These are phyloP conservation scores for Pipa parva DNA, from an alignment of 2,113 vertebrate genomes.

Conservation along the genomic window DNA sequence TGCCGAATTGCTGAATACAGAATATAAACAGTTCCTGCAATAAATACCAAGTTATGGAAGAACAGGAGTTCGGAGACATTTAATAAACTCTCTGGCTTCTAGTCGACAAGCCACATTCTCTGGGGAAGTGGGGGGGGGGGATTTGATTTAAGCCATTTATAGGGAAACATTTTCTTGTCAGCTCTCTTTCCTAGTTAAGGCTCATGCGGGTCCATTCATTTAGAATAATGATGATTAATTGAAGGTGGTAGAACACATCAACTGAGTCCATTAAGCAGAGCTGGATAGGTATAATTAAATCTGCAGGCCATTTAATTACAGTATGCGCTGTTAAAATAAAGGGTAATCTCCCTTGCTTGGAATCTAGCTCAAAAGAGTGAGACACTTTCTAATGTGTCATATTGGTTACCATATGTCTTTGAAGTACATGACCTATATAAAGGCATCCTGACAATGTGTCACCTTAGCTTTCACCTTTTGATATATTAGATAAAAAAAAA, in stretches of 20 bases:
- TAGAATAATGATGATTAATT: conserved; percentile 36
- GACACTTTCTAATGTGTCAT: background rate
- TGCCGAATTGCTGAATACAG: background rate
- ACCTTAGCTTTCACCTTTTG: background rate
- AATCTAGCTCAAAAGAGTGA: background rate
- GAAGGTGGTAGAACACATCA: background rate
- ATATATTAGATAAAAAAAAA: too few species aligned
- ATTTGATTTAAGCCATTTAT: conserved; percentile 1
- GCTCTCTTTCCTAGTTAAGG: background rate
- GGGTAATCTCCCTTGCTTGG: conserved; percentile 15
- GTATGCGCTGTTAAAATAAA: conserved; percentile 8
- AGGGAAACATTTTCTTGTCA: conserved; percentile 10
- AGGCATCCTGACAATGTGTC: background rate
- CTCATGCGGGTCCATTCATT: conserved; percentile 21
- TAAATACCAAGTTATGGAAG: background rate
- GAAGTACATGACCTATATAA: background rate
- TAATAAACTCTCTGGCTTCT: background rate
- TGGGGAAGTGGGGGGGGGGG: background rate
- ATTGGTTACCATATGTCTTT: background rate
- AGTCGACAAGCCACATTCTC: background rate
- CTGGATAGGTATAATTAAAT: conserved; percentile 25
- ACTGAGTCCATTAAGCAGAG: conserved; percentile 18
- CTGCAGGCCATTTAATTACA: conserved; percentile 30
- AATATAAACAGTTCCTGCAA: background rate
- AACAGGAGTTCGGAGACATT: background rate